These are phyloP conservation scores for Drosophila erecta DNA, from an alignment of 1,140 invertebrate genomes.

Conservation along the genomic window DNA sequence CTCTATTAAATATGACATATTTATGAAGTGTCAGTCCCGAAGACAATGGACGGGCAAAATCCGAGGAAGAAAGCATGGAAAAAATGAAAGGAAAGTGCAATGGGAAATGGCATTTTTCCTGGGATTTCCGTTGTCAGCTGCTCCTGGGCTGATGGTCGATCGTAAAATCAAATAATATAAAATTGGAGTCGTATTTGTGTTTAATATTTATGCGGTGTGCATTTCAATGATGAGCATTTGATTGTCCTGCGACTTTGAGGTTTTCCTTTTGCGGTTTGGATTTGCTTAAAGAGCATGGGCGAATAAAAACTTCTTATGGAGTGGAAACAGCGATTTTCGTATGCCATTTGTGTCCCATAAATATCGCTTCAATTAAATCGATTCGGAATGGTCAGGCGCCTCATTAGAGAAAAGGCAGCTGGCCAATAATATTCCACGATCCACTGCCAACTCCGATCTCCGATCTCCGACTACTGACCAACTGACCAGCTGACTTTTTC, in stretches of 20 bases:
- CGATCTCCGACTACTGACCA: constrained; percentile 22
- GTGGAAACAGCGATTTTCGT: constrained; percentile 8
- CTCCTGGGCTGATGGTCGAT: constrained; percentile 18
- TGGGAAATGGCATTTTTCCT: constrained; percentile 55
- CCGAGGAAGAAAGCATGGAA: constrained; percentile 49
- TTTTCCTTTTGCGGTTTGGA: constrained; percentile 29
- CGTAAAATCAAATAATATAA: constrained; percentile 49
- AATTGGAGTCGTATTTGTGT: constrained; percentile 78
- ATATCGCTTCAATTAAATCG: constrained; percentile 64
- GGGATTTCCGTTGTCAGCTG: constrained; percentile 43
- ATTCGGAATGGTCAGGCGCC: constrained; percentile 61
- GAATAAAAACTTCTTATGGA: constrained; percentile 1
- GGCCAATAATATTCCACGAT: constrained; percentile 31
- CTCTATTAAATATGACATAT: constrained; percentile 84
- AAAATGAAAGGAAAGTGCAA: constrained; percentile 46
- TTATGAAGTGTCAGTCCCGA: constrained; percentile 79
- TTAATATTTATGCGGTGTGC: constrained; percentile 77
- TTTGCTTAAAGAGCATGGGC: constrained; percentile 8
- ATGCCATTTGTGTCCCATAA: constrained; percentile 43
- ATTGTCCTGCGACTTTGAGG: constrained; percentile 46
- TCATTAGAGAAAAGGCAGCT: constrained; percentile 48
- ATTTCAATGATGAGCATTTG: constrained; percentile 56
- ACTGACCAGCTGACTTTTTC: constrained; percentile 71
- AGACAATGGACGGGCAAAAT: constrained; percentile 46
- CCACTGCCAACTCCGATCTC: constrained; percentile 1